These are phyloP conservation scores for Antennarius striatus DNA, from an alignment of 2,113 vertebrate species.

Conservation along the genomic window DNA sequence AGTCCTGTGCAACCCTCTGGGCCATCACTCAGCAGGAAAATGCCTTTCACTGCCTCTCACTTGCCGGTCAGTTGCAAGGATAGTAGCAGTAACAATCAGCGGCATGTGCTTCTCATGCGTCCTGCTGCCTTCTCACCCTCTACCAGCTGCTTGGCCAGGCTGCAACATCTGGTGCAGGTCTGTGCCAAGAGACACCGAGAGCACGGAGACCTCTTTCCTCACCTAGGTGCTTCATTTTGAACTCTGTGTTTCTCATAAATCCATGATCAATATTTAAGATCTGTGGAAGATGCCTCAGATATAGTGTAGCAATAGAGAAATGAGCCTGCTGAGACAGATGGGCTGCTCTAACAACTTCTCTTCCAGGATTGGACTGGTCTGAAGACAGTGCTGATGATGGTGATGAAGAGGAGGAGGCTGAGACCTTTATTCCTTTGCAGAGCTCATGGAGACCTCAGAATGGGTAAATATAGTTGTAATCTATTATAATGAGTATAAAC, in stretches of 20 bases:
- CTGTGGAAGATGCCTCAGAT: not conserved
- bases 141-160: slow-evolving; percentile 88
- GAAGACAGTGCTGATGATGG: slow-evolving; percentile 95
- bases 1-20: slow-evolving; percentile 87
- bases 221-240: slow-evolving; percentile 84
- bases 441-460: slow-evolving; percentile 84
- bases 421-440: slow-evolving; percentile 85
- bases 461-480: slow-evolving; percentile 47
- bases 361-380: slow-evolving; percentile 96
- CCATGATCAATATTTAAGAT: not conserved
- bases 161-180: slow-evolving; percentile 96
- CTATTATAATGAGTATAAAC: not conserved
- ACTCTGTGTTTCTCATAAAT: not conserved
- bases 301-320: slow-evolving; percentile 6
- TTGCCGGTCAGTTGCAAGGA: slow-evolving; percentile 59
- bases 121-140: slow-evolving; percentile 90
- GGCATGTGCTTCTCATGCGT: slow-evolving; percentile 89
- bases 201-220: slow-evolving; percentile 93
- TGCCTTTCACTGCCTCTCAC: slow-evolving; percentile 80
- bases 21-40: slow-evolving; percentile 86
- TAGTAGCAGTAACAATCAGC: slow-evolving; percentile 71
- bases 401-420: slow-evolving; percentile 79
- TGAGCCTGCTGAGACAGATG: not conserved
- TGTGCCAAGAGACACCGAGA: slow-evolving; percentile 90
- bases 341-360: slow-evolving; percentile 51